These are phyloP conservation scores for Toxostoma redivivum DNA, from an alignment of 2,113 vertebrate genomes.

Conservation along the genomic window DNA sequence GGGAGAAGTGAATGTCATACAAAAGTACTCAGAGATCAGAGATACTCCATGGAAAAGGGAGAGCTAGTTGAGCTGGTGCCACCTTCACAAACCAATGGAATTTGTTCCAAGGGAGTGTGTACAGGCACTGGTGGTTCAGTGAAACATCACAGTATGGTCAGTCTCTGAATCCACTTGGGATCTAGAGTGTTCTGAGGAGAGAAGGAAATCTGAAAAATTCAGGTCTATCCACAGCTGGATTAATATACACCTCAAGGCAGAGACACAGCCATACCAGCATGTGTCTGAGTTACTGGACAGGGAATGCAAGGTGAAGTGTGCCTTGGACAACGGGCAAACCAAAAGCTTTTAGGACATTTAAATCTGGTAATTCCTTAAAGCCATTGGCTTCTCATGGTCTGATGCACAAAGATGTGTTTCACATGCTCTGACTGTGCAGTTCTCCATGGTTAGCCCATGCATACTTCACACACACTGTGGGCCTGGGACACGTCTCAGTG, in stretches of 20 bases:
- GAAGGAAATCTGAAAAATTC: not conserved
- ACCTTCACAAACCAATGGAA: not conserved
- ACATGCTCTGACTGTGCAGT: not conserved
- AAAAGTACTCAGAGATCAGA: not conserved
- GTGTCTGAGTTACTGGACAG: not conserved
- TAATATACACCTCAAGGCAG: not conserved
- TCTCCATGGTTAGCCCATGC: not conserved
- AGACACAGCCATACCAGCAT: too few species aligned
- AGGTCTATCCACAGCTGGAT: not conserved
- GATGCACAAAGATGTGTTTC: not conserved
- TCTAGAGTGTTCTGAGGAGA: not conserved
- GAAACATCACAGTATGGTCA: not conserved
- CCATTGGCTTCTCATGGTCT: not conserved
- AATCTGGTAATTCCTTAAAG: not conserved
- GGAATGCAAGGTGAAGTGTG: not conserved
- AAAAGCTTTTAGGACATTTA: not conserved
- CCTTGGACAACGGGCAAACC: not conserved
- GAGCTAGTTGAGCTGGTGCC: not conserved
- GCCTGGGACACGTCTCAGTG: not conserved
- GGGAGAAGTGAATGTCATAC: not conserved
- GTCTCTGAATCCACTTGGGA: not conserved
- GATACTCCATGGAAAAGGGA: not conserved
- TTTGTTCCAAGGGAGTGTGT: not conserved
- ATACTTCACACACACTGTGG: rapidly evolving
- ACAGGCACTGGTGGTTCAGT: not conserved